Evolutionary conservation across 2,888 invertebrate genomes (phyloP), one percentile per base, ranked within the genome.

Genomic region (Philhelius pedissequus): DNA sequence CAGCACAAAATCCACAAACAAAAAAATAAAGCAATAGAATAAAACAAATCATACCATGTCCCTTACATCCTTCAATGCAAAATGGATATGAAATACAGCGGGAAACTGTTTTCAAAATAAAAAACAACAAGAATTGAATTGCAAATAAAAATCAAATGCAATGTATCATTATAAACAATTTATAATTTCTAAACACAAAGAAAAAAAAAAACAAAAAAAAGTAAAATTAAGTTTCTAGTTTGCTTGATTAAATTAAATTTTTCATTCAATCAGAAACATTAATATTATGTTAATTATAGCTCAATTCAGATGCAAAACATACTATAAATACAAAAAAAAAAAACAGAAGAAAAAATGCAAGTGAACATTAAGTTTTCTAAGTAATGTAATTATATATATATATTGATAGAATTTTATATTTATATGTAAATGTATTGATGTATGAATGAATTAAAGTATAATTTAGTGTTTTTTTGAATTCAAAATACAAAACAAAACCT

Each of bases 321-420:
- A 69, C 50, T 58, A 82, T 52, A 82, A 45, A 82, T 56, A 66
- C 62, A 52, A 54, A 20, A 74, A 45, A 66, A 52, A 52, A 54
- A 20, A 74, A 45, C 15, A 45, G 45, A 68, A 56, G 8, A 56
- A 60, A n/a, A 73, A 75, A 83, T 83, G 78, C 83, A 83, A 83
- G 69, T 79, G 74, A 75, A 83, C 69, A 79, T 83, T 79, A 79
- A 83, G 83, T 83, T 83, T 79, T 83, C 79, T 83, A 83, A 74
- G 64, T 83, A 79, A 83, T 75, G 71, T 83, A 83, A 83, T 66
- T 71, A 62, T 18, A 62, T 30, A 43, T 43, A 64, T 64, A 32
- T 78, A 78, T 76, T 82, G 73, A 83, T 83, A 83, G 83, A 79
- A 79, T 83, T 83, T 83, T 83, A 83, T 83, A 83, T 83, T 83